These are phyloP conservation scores for Leuctra nigra DNA, from an alignment of 2,888 invertebrate genomes.

Conservation along the genomic window DNA sequence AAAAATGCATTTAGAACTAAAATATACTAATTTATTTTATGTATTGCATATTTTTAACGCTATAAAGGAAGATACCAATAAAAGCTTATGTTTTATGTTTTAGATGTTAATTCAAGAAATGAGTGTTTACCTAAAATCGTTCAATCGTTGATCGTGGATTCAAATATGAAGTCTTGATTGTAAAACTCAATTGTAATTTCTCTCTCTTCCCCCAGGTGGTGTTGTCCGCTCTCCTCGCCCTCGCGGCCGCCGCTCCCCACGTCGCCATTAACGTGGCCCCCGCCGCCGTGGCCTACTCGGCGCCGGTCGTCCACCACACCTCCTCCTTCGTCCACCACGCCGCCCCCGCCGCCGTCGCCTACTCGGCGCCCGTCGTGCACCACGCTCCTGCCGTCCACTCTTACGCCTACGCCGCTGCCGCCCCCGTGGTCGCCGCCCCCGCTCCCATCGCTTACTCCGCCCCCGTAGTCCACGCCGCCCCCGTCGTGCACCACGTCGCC, in stretches of 20 bases:
- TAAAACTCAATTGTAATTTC: too few relatives aligned
- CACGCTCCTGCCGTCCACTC: constrained; percentile 32
- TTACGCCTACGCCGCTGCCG: constrained; percentile 31
- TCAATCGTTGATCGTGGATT: too few relatives aligned
- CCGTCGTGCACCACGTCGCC: constrained; percentile 37
- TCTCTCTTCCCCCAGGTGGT: constrained; percentile 33
- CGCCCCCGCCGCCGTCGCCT: constrained; percentile 20
- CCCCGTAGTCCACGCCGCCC: constrained; percentile 22
- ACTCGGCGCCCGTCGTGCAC: constrained; percentile 27
- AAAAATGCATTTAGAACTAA: too few relatives aligned
- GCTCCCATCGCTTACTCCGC: constrained; percentile 11
- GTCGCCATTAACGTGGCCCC: constrained; percentile 23
- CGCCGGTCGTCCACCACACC: constrained; percentile 23
- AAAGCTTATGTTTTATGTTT: too few relatives aligned
- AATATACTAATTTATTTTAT: too few relatives aligned
- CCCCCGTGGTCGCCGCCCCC: constrained; percentile 24
- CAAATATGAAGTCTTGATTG: not conserved
- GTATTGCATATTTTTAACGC: too few relatives aligned
- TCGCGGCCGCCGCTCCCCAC: constrained; percentile 36
- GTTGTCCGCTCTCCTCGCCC: constrained; percentile 37
- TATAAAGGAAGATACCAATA: too few relatives aligned
- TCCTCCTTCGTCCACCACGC: constrained; percentile 17
- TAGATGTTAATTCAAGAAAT: not conserved
- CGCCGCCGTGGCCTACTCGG: constrained; percentile 24
- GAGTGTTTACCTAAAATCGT: not conserved